phyloP scores from a whole-genome alignment of 64 coral and sea anemone species.

The Stylophora pistillata region DNA sequence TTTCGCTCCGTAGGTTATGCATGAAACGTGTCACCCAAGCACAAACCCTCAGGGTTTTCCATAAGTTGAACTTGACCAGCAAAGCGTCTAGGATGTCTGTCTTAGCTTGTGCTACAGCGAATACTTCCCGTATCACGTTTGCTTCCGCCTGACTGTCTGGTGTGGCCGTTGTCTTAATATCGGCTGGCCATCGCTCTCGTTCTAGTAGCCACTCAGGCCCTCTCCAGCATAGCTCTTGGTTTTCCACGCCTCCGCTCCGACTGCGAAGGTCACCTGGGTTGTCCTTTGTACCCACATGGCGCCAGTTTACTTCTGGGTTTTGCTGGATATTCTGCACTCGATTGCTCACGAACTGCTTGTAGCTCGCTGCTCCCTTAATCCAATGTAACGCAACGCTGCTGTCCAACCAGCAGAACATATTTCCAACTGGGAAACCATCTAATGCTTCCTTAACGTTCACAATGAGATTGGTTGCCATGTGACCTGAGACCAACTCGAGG shows the following conservation, averaged over 20 bases:
- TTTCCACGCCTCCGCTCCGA: neutral
- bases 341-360: conserved; percentile 48
- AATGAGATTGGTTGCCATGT: conserved; percentile 10
- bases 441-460: conserved; percentile 9
- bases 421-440: conserved; percentile 18
- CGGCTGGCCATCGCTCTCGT: conserved; percentile 20
- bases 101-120: neutral
- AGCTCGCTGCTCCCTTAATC: conserved; percentile 2
- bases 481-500: too few relatives aligned
- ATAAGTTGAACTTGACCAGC: conserved; percentile 23
- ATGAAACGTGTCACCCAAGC: conserved; percentile 27
- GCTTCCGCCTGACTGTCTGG: conserved; percentile 39
- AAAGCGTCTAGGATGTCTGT: conserved; percentile 9
- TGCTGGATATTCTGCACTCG: conserved; percentile 27
- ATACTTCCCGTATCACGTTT: conserved; percentile 23
- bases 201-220: conserved; percentile 22
- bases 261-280: conserved; percentile 50
- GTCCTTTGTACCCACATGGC: conserved; percentile 32
- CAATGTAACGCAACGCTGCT: conserved; percentile 47
- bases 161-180: neutral
- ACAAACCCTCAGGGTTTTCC: conserved; percentile 27
- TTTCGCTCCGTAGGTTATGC: neutral
- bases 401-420: conserved; percentile 37
- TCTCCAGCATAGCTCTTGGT: conserved; percentile 36
- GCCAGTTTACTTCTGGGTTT: conserved; percentile 26